These are phyloP conservation scores for Otocyon megalotis DNA, from an alignment of 2,113 vertebrate species.

Conservation along the genomic window DNA sequence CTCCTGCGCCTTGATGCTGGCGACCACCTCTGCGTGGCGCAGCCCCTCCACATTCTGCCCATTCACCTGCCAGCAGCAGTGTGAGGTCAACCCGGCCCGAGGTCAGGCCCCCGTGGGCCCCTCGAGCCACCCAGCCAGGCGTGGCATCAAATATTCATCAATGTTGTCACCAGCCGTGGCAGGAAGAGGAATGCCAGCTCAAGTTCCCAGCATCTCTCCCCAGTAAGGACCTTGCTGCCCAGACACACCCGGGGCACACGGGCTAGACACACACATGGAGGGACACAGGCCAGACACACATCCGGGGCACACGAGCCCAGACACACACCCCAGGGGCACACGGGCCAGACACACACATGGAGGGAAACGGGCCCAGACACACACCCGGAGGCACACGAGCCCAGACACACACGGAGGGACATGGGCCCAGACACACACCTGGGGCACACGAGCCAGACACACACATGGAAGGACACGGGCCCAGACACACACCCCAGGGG, in stretches of 20 bases:
- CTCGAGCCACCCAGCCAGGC: conserved; percentile 36
- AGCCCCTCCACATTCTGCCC: conserved; percentile 91
- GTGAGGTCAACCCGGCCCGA: background rate
- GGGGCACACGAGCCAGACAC: background rate
- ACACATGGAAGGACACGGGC: background rate
- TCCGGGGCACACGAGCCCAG: accelerated
- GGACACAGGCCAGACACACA: too few relatives aligned
- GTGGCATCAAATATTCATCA: conserved; percentile 88
- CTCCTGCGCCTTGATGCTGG: conserved; percentile 90
- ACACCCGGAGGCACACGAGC: background rate
- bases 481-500: background rate
- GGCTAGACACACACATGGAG: background rate
- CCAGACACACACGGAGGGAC: background rate
- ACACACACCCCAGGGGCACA: background rate
- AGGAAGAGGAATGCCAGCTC: conserved; percentile 65
- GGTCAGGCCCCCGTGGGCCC: conserved; percentile 14
- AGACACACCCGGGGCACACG: background rate
- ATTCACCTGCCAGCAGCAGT: conserved; percentile 90
- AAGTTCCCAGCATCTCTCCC: conserved; percentile 70
- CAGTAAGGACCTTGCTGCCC: background rate
- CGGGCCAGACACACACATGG: accelerated
- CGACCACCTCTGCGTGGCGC: conserved; percentile 94
- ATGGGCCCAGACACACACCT: background rate
- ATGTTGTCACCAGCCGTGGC: conserved; percentile 61
- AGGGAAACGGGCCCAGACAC: background rate